Conservation (phyloP, 1,140 invertebrate genomes). For the Drosophila ficusphila region DNA sequence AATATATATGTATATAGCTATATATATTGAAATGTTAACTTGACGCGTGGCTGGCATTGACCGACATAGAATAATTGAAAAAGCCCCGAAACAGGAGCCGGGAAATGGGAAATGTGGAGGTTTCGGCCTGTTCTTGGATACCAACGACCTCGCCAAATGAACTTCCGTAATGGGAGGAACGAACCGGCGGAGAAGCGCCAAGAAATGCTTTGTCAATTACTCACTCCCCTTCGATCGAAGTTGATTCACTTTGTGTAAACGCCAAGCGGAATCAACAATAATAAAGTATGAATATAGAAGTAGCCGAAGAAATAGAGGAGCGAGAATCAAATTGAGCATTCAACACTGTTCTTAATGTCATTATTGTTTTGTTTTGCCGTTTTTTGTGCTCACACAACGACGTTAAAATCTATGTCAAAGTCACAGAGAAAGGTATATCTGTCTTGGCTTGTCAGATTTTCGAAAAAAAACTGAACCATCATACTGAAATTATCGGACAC, state of each 20-base stretch:
- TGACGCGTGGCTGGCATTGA: constrained; percentile 63
- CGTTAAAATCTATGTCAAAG: constrained; percentile 72
- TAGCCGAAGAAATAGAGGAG: constrained; percentile 9
- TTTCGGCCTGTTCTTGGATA: constrained; percentile 31
- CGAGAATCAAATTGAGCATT: constrained; percentile 2
- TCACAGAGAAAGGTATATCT: constrained; percentile 38
- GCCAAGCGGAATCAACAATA: constrained; percentile 20
- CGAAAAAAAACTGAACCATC: constrained; percentile 5
- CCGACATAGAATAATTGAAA: constrained; percentile 62
- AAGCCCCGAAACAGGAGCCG: constrained; percentile 37
- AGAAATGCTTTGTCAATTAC: constrained; percentile 43
- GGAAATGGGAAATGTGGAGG: constrained; percentile 6
- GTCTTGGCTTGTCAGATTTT: constrained; percentile 25
- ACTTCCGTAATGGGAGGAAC: constrained; percentile 40
- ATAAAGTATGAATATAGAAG: constrained; percentile 32
- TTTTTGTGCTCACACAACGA: constrained; percentile 6
- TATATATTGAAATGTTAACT: constrained; percentile 45
- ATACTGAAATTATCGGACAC: constrained; percentile 48
- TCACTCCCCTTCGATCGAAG: constrained; percentile 26
- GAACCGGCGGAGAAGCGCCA: constrained; percentile 17
- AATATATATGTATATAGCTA: constrained; percentile 5
- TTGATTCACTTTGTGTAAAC: constrained; percentile 27
- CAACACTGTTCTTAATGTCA: constrained; percentile 9
- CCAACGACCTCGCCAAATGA: constrained; percentile 36
- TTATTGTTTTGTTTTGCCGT: constrained; percentile 5